Percentiles rank a stretch among this genome's conserved stretches.
These are phyloP conservation scores for Piprites chloris DNA, from an alignment of 2,113 vertebrate genomes.

Conservation along the genomic window DNA sequence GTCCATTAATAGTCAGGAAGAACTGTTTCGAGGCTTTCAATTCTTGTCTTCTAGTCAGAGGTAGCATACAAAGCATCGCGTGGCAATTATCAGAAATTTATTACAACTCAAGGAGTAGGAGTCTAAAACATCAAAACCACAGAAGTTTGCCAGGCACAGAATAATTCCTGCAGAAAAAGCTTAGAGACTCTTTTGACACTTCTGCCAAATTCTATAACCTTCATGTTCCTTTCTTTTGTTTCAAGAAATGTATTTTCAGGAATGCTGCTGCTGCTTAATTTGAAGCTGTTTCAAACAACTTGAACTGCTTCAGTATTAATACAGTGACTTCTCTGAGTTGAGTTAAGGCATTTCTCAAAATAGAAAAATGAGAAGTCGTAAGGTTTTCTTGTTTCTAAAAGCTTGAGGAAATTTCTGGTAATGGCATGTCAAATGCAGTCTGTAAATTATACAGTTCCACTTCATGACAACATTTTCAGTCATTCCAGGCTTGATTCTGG, in stretches of 20 bases:
- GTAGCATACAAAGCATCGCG: neutral
- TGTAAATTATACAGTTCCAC: neutral
- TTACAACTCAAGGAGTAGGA: neutral
- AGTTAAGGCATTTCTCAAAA: neutral
- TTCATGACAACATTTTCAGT: neutral
- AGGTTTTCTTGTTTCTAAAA: constrained; percentile 1
- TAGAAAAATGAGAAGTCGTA: neutral
- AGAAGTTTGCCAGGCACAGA: neutral
- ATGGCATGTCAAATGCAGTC: neutral
- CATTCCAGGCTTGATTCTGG: neutral
- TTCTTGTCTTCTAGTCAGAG: neutral
- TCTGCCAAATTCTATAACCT: neutral
- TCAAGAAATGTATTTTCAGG: neutral
- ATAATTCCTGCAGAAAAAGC: neutral
- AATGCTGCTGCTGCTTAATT: neutral
- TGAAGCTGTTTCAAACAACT: neutral
- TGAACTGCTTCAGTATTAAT: neutral
- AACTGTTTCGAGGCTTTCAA: neutral
- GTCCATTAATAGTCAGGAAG: neutral
- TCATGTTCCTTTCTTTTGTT: neutral
- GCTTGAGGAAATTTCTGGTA: constrained; percentile 2
- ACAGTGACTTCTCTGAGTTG: neutral
- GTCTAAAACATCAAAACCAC: neutral
- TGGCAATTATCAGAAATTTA: neutral
- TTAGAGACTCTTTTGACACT: neutral